Evolutionary conservation across 2,113 vertebrate genomes (phyloP).

Genomic region (Smithornis capensis): DNA sequence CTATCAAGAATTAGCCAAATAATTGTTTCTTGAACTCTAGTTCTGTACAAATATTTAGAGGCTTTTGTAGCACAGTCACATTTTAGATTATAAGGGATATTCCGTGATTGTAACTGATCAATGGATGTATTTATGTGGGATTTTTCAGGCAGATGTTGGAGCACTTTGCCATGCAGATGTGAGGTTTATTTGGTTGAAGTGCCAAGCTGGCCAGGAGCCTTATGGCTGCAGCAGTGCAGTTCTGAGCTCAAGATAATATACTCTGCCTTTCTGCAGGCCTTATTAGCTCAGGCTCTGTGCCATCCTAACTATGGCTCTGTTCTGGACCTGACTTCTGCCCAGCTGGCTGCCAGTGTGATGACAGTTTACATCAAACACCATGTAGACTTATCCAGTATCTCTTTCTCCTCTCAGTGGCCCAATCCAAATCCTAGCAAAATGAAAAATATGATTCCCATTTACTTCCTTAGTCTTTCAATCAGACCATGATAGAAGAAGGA

Average conservation of each 20-base stretch:
- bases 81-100: neutral
- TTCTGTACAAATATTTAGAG: conserved; percentile 26
- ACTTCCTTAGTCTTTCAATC: neutral
- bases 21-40: conserved; percentile 27
- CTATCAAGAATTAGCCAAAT: conserved; percentile 5
- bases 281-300: neutral
- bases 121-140: neutral
- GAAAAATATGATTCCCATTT: neutral
- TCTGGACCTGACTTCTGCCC: neutral
- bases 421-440: neutral
- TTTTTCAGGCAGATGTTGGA: conserved; percentile 28
- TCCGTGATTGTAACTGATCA: neutral
- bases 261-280: neutral
- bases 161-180: conserved; percentile 21
- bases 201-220: conserved; percentile 14
- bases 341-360: neutral
- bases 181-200: neutral
- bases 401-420: neutral
- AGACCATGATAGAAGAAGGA: neutral
- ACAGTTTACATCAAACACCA: neutral
- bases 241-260: neutral
- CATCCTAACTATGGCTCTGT: neutral
- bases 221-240: neutral
- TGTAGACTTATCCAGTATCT: neutral
- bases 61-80: neutral